A percentile compares a stretch with the other conserved stretches of the same genome.
Conservation (phyloP, 2,888 invertebrate species). For the Scaeva pyrastri region DNA sequence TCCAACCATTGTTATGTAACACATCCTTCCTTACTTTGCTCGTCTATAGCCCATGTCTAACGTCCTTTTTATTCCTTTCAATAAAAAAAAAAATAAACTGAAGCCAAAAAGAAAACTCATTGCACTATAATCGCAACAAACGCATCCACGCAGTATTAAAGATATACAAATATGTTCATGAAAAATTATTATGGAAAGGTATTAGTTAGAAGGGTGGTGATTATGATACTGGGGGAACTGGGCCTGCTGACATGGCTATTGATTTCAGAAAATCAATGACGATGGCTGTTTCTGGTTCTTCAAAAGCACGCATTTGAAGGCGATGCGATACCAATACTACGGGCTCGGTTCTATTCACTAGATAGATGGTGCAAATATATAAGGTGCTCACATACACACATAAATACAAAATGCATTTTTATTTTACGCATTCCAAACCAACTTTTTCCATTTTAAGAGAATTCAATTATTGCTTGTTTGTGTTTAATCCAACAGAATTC, state of each 20-base stretch:
- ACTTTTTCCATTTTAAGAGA: too few relatives aligned
- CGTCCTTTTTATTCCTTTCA: constrained; percentile 8
- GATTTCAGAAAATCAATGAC: constrained; percentile 62
- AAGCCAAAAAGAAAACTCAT: constrained; percentile 73
- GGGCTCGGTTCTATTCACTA: constrained; percentile 32
- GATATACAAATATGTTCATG: constrained; percentile 42
- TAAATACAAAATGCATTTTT: too few relatives aligned
- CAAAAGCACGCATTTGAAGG: constrained; percentile 52
- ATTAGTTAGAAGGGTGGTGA: not conserved
- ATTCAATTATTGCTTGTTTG: too few relatives aligned
- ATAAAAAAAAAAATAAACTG: constrained; percentile 27
- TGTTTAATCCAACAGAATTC: too few relatives aligned
- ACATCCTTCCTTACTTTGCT: constrained; percentile 57
- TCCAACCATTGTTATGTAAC: constrained; percentile 63
- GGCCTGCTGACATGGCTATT: constrained; percentile 28
- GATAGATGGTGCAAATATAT: constrained; percentile 23
- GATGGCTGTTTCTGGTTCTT: constrained; percentile 45
- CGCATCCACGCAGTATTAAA: constrained; percentile 64
- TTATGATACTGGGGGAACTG: not conserved
- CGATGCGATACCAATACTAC: constrained; percentile 34
- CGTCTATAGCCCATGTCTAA: constrained; percentile 42
- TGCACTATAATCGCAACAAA: constrained; percentile 65
- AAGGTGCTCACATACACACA: too few relatives aligned
- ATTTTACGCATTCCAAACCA: too few relatives aligned
- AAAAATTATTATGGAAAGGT: not conserved